A percentile compares a stretch with the other conserved stretches of the same genome.
phyloP scores from a whole-genome alignment of 2,888 invertebrate species.

The Theristus sp. region DNA sequence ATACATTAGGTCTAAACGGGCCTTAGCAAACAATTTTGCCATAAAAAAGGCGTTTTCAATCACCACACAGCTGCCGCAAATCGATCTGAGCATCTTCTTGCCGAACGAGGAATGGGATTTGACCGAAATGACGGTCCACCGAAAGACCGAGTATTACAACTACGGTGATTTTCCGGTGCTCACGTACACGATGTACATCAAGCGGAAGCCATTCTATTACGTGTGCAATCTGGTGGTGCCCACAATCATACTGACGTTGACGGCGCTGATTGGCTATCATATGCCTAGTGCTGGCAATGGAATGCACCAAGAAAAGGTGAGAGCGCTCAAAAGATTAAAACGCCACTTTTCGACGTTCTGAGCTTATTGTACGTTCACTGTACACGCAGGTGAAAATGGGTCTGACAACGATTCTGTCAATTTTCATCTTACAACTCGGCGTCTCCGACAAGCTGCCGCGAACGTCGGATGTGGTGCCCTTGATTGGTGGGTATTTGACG shows the following conservation, averaged over 20 bases:
- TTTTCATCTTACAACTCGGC: constrained; percentile 8
- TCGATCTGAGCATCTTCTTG: constrained; percentile 66
- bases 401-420: constrained; percentile 7
- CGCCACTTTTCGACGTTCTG: not conserved
- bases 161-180: constrained; percentile 7
- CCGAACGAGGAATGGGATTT: constrained; percentile 68
- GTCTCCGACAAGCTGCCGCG: constrained; percentile 7
- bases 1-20: too few relatives aligned
- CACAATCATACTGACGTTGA: constrained; percentile 2
- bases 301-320: not conserved
- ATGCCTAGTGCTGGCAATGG: constrained; percentile 6
- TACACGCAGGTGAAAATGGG: constrained; percentile 7
- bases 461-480: constrained; percentile 7
- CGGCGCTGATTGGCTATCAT: constrained; percentile 8
- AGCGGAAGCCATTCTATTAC: constrained; percentile 7
- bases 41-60: too few relatives aligned
- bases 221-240: not conserved
- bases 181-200: constrained; percentile 1
- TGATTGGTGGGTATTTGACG: constrained; percentile 4
- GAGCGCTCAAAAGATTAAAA: too few relatives aligned
- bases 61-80: too few relatives aligned
- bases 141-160: constrained; percentile 4
- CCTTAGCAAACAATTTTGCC: too few relatives aligned
- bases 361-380: not conserved
- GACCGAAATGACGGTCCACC: constrained; percentile 30